These are phyloP conservation scores for Prenolepis imparis DNA, from an alignment of 2,888 invertebrate genomes.

Conservation along the genomic window DNA sequence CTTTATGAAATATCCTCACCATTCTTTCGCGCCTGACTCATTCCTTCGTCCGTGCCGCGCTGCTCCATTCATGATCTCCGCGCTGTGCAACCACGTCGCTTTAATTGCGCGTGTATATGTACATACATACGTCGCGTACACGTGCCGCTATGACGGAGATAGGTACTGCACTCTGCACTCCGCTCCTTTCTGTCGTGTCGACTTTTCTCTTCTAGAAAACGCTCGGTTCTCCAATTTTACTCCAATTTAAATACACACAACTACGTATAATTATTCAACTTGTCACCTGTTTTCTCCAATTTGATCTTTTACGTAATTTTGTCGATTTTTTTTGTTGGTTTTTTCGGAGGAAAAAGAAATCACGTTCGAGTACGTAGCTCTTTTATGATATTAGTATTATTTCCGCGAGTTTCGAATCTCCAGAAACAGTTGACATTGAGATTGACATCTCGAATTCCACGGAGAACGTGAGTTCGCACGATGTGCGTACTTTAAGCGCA, in stretches of 20 bases:
- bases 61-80: slow-evolving; percentile 80
- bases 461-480: slow-evolving; percentile 30
- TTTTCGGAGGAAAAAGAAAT: neutral
- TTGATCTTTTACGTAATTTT: neutral
- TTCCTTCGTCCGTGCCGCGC: slow-evolving; percentile 56
- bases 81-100: slow-evolving; percentile 74
- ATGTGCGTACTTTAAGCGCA: neutral
- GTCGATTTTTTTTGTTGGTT: neutral
- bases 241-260: neutral
- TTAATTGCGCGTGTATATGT: slow-evolving; percentile 73
- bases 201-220: neutral
- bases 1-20: slow-evolving; percentile 79
- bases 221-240: neutral
- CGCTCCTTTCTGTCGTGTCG: slow-evolving; percentile 4
- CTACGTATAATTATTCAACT: neutral
- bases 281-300: neutral
- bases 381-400: neutral
- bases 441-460: slow-evolving; percentile 18
- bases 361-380: neutral
- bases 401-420: neutral
- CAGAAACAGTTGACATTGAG: neutral
- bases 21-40: slow-evolving; percentile 78
- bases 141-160: slow-evolving; percentile 52
- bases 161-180: neutral
- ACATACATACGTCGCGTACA: slow-evolving; percentile 58